A percentile compares a stretch with the other conserved stretches of the same genome.
Evolutionary conservation across 2,113 vertebrate genomes (phyloP).

Genomic region (Nycticorax nycticorax): DNA sequence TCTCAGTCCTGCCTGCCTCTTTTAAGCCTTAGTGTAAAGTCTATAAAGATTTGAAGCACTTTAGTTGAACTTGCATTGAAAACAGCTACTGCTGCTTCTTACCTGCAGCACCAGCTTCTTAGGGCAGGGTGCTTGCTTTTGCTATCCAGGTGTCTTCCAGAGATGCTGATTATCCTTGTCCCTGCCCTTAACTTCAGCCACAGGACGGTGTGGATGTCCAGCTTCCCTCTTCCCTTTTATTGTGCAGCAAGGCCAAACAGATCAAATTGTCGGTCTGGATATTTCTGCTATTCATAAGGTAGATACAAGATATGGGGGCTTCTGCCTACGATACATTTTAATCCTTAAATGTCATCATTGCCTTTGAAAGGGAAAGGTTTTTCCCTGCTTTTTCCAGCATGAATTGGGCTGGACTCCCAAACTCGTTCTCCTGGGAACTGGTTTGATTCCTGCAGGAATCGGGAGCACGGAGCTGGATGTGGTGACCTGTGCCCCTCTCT

Average conservation of each 20-base stretch:
- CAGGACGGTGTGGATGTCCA: accelerated
- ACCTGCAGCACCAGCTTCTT: background rate
- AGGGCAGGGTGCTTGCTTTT: background rate
- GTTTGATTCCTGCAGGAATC: background rate
- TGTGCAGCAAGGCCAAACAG: background rate
- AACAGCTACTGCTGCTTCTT: background rate
- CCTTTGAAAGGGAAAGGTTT: background rate
- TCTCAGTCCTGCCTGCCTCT: background rate
- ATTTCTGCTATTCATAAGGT: background rate
- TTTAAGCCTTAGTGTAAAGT: background rate
- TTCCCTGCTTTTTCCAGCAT: background rate
- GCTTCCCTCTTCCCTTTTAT: background rate
- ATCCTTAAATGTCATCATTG: background rate
- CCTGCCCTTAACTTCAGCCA: background rate
- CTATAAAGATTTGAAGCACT: background rate
- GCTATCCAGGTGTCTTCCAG: background rate
- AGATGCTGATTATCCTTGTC: background rate
- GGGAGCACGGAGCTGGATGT: background rate
- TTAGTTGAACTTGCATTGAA: background rate
- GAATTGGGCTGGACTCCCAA: background rate
- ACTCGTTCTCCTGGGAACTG: background rate
- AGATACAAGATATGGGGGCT: background rate
- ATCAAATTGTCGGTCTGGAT: background rate
- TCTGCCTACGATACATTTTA: background rate
- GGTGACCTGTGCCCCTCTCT: background rate